Evolutionary conservation across 2,113 vertebrate genomes (phyloP).

Genomic region (Cisticola juncidis): DNA sequence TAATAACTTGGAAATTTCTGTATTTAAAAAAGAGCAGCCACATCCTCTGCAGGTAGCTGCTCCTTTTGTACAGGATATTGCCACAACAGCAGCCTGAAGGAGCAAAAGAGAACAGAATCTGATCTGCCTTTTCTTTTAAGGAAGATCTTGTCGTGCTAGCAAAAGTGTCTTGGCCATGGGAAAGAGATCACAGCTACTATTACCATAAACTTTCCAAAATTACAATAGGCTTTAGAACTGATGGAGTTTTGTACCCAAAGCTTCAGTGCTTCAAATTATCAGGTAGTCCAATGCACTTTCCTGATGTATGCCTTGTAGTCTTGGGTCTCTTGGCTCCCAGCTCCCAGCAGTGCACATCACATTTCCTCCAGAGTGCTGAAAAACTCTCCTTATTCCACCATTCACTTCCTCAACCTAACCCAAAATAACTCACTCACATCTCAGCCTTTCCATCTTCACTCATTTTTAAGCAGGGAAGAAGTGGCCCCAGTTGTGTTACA

Average conservation of each 20-base stretch:
- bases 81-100: neutral
- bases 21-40: neutral
- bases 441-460: neutral
- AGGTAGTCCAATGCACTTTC: neutral
- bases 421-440: fast-evolving
- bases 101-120: neutral
- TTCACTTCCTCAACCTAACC: neutral
- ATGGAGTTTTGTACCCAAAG: neutral
- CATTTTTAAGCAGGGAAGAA: neutral
- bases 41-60: neutral
- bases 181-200: neutral
- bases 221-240: neutral
- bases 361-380: neutral
- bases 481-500: neutral
- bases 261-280: neutral
- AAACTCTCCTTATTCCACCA: neutral
- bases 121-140: neutral
- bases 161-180: neutral
- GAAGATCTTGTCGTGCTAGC: neutral
- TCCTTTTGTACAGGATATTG: neutral
- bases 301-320: neutral
- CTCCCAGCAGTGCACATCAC: neutral
- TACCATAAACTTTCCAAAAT: neutral
- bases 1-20: neutral
- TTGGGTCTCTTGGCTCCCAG: neutral